phyloP scores from a whole-genome alignment of 2,888 invertebrate genomes.

The Cacoxenus indagator region DNA sequence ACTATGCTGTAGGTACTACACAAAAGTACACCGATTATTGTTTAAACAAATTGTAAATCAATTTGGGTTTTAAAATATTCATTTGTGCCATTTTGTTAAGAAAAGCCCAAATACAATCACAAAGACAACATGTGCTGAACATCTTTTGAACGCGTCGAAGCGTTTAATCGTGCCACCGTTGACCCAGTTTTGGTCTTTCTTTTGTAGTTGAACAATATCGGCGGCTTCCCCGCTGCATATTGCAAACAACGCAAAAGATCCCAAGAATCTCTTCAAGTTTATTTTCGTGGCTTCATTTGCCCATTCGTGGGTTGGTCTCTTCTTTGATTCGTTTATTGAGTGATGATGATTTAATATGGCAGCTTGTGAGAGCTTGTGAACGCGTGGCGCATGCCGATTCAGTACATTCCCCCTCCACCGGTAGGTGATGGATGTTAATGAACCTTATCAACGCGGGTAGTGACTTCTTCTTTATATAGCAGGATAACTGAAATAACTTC shows the following conservation, averaged over 20 bases:
- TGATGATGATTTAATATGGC: no score
- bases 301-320: no score
- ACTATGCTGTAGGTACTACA: background rate
- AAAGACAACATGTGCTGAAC: conserved; percentile 11
- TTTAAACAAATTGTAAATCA: conserved; percentile 23
- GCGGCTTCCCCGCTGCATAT: background rate
- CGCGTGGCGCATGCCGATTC: no score
- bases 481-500: conserved; percentile 23
- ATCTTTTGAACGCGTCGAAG: background rate
- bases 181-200: conserved; percentile 33
- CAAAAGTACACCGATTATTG: background rate
- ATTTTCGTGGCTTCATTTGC: no score
- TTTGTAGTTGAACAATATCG: background rate
- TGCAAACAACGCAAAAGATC: no score
- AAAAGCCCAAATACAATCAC: background rate
- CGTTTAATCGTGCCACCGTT: conserved; percentile 34
- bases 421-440: conserved; percentile 14
- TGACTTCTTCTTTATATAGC: conserved; percentile 20
- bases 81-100: conserved; percentile 7
- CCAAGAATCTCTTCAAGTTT: no score
- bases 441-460: conserved; percentile 17
- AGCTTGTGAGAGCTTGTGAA: no score
- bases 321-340: no score
- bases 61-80: conserved; percentile 25
- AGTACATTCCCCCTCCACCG: no score